Conservation (phyloP, 2,113 vertebrate genomes). For the Brachypteracias leptosomus region DNA sequence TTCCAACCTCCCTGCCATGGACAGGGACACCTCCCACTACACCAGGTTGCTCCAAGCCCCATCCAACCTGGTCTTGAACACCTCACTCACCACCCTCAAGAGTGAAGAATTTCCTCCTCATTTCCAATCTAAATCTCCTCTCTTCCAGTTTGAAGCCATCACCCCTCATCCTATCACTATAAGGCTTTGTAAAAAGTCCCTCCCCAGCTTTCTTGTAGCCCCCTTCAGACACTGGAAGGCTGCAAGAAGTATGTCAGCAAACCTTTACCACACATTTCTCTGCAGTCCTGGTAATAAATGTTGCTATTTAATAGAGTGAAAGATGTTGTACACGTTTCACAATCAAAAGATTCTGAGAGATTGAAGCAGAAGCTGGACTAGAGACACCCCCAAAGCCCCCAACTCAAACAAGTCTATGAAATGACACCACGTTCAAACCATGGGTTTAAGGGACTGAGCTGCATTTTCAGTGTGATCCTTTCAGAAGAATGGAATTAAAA, state of each 20-base stretch:
- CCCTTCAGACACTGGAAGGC: no score
- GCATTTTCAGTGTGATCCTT: background rate
- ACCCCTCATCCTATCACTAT: no score
- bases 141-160: no score
- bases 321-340: background rate
- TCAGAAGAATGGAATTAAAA: background rate
- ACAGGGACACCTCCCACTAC: no score
- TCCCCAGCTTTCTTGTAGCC: no score
- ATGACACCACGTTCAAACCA: background rate
- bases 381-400: background rate
- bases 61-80: no score
- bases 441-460: background rate
- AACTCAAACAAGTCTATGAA: background rate
- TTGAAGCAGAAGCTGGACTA: background rate
- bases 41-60: no score
- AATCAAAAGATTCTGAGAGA: background rate
- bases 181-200: no score
- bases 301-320: background rate
- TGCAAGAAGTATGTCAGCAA: accelerated
- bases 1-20: no score
- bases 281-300: background rate
- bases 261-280: background rate
- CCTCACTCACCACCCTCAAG: no score
- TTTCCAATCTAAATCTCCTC: no score
- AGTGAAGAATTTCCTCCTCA: no score